A percentile compares a stretch with the other conserved stretches of the same genome.
phyloP scores from a whole-genome alignment of 2,888 invertebrate species.

The Anorthoa munda region DNA sequence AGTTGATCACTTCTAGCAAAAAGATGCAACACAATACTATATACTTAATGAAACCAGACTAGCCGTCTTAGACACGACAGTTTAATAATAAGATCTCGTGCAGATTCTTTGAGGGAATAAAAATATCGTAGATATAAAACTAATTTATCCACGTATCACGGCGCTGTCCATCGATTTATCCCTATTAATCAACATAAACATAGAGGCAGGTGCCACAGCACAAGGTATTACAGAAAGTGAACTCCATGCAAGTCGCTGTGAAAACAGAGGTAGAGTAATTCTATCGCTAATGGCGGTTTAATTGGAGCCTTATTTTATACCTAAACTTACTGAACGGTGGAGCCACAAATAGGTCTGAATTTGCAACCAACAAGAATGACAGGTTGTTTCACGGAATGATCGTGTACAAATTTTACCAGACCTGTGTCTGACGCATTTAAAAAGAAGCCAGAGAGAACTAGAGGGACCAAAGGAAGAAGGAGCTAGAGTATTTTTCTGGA shows the following conservation, averaged over 20 bases:
- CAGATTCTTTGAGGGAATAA: constrained; percentile 36
- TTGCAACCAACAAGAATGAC: not conserved
- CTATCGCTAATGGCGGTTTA: too few relatives aligned
- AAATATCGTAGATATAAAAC: constrained; percentile 52
- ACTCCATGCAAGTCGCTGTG: not conserved
- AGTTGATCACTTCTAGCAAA: not conserved
- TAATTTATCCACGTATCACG: constrained; percentile 61
- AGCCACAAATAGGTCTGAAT: too few relatives aligned
- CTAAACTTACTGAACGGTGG: not conserved
- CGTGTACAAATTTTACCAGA: too few relatives aligned
- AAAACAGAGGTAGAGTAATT: not conserved
- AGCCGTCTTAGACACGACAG: not conserved
- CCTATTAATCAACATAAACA: constrained; percentile 65
- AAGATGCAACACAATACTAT: not conserved
- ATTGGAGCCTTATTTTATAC: too few relatives aligned
- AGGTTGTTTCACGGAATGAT: not conserved
- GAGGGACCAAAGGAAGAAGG: too few relatives aligned
- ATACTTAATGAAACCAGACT: not conserved
- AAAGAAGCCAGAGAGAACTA: not conserved
- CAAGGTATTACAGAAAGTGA: not conserved
- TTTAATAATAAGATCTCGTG: constrained; percentile 30
- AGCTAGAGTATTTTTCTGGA: too few relatives aligned
- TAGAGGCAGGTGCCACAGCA: constrained; percentile 32
- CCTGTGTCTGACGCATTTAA: too few relatives aligned
- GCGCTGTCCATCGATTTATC: constrained; percentile 65